Base-by-base conservation (phyloP, 2,113 vertebrate species). In the Rallus limicola region DNA sequence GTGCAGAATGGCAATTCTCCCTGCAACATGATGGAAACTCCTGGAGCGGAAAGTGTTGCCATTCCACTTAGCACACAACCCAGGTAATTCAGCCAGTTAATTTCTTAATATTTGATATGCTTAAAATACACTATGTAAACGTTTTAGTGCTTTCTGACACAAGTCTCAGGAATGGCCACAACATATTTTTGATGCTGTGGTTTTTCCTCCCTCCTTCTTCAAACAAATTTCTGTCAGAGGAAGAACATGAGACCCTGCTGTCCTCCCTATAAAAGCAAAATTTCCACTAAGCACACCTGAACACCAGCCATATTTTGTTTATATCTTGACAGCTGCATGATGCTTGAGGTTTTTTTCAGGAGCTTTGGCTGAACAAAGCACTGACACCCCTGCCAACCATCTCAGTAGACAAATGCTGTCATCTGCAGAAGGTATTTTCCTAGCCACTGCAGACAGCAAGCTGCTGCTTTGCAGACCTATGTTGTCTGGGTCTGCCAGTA, bases 401-500 rank as follows among this genome's bases (percentile, higher is more conserved):
- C 33, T 59, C 33, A 13, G 2, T 20, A 44, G 26, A 52, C 15
- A 7, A 25, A 20, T 10, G 28, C 31, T 21, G 1, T 16, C 38
- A 20, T n/a, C 0, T 2, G 28, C 28, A 84, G 65, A 48, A 75
- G 52, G 10, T n/a, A 3, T 7, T 77, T 55, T 53, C 64, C 68
- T 46, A 20, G 11, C 16, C 40, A 0, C n/a, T 13, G 40, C 0
- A 5, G 40, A 6, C 11, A 70, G 55, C 3, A 1, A 82, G 18
- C 13, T 58, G 13, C n/a, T 67, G 60, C 28, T 20, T 0, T 75
- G 42, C 40, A 71, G 52, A 24, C 10, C 6, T 34, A 0, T 10
- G 1, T 76, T 44, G 29, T 11, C n/a, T 48, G 20, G 4, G 10
- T 65, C 65, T 82, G 62, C 40, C 58, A 13, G 31, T 11, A 28